phyloP scores from a whole-genome alignment of 2,888 invertebrate genomes.

The Carcina quercana region DNA sequence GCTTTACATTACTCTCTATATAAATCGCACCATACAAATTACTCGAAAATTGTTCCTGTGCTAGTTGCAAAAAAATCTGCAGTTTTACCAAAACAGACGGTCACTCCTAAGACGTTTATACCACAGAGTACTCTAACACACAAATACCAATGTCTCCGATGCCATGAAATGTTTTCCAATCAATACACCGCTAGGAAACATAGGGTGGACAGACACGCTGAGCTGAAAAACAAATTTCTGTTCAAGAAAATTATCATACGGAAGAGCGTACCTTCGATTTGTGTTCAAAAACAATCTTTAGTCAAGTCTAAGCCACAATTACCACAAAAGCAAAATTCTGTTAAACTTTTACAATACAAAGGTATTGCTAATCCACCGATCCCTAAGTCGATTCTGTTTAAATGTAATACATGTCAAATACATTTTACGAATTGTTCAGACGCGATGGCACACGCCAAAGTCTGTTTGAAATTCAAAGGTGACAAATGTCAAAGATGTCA shows the following conservation, averaged over 20 bases:
- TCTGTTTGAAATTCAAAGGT: slow-evolving; percentile 6
- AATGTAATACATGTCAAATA: slow-evolving; percentile 26
- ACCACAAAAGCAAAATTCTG: not conserved
- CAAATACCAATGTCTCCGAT: slow-evolving; percentile 13
- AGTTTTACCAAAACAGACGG: no score
- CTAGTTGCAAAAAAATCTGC: no score
- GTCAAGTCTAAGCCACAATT: no score
- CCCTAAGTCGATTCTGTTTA: slow-evolving; percentile 27
- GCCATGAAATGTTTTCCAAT: slow-evolving; percentile 8
- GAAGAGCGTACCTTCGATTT: not conserved
- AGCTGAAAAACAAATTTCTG: not conserved
- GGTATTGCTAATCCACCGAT: slow-evolving; percentile 14
- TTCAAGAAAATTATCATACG: slow-evolving; percentile 6
- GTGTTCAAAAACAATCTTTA: not conserved
- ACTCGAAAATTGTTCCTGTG: no score
- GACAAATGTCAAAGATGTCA: slow-evolving; percentile 26
- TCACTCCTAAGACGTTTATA: no score
- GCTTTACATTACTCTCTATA: no score
- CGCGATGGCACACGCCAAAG: slow-evolving; percentile 15
- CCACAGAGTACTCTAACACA: no score
- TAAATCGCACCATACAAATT: no score
- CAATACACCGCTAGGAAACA: slow-evolving; percentile 10
- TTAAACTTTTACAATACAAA: no score
- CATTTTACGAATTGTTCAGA: slow-evolving; percentile 23
- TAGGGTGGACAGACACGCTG: slow-evolving; percentile 8